Conservation (phyloP, 1,140 invertebrate genomes). For the Littorina saxatilis region DNA sequence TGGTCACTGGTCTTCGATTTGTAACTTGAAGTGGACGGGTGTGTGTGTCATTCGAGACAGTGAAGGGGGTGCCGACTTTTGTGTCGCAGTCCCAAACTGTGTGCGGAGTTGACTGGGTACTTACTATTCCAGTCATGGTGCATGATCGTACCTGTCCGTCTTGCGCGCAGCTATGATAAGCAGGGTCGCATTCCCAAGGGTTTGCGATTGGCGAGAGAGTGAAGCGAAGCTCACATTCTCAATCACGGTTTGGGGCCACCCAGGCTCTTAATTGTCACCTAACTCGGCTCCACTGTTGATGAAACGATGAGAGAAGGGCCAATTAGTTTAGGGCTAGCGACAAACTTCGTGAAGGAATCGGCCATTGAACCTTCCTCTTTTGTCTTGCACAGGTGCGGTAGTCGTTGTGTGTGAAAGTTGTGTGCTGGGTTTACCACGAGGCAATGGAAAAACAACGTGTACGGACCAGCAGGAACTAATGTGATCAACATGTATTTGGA, state of each 20-base stretch:
- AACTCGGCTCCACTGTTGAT: slow-evolving; percentile 5
- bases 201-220: slow-evolving; percentile 7
- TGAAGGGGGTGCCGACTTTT: neutral
- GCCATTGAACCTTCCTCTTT: neutral
- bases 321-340: neutral
- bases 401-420: neutral
- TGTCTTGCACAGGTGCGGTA: neutral
- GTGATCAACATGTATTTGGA: too few species aligned
- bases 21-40: too few species aligned
- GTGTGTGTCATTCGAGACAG: too few species aligned
- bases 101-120: slow-evolving; percentile 24
- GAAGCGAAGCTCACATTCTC: neutral
- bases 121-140: slow-evolving; percentile 21
- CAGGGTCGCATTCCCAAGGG: slow-evolving; percentile 22
- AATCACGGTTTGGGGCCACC: neutral
- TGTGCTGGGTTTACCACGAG: neutral
- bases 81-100: neutral
- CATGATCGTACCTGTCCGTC: slow-evolving; percentile 48
- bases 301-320: slow-evolving; percentile 13
- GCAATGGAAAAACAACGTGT: too few species aligned
- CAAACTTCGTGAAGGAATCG: neutral
- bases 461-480: too few species aligned
- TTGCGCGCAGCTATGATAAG: slow-evolving; percentile 37
- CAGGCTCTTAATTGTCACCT: neutral
- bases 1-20: too few species aligned